Evolutionary conservation across 2,888 invertebrate genomes (phyloP).

Genomic region (Drosophila melanosoma): DNA sequence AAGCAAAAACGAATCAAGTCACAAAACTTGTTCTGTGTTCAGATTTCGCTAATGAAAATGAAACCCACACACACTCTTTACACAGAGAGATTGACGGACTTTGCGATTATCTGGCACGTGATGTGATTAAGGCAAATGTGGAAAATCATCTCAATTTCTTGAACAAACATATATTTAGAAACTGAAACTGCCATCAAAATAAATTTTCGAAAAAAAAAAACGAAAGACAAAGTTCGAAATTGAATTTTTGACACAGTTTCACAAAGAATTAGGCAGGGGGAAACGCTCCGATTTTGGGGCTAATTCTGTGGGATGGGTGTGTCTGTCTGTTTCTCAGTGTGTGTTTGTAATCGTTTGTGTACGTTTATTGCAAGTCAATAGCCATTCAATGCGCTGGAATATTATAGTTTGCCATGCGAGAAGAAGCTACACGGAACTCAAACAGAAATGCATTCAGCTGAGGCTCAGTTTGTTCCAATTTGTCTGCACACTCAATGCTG

Average conservation of each 20-base stretch:
- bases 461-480: conserved; percentile 16
- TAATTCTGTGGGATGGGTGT: background rate
- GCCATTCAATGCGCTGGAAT: conserved; percentile 40
- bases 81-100: conserved; percentile 20
- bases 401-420: conserved; percentile 16
- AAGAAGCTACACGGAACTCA: conserved; percentile 33
- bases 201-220: conserved; percentile 38
- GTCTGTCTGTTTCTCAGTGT: conserved; percentile 3
- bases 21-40: conserved; percentile 60
- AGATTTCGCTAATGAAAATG: conserved; percentile 66
- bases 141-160: conserved; percentile 42
- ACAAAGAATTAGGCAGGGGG: background rate
- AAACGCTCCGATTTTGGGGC: background rate
- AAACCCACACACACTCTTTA: conserved; percentile 49
- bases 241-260: conserved; percentile 46
- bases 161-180: conserved; percentile 54
- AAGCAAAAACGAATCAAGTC: conserved; percentile 43
- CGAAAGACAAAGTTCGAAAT: conserved; percentile 40
- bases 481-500: conserved; percentile 5
- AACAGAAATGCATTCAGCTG: conserved; percentile 26
- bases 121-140: conserved; percentile 34
- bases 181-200: conserved; percentile 56
- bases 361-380: conserved; percentile 36
- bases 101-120: conserved; percentile 44
- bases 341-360: conserved; percentile 4